phyloP scores from a whole-genome alignment of 37 sponge, comb jelly and placozoan species.

The Corticium candelabrum region DNA sequence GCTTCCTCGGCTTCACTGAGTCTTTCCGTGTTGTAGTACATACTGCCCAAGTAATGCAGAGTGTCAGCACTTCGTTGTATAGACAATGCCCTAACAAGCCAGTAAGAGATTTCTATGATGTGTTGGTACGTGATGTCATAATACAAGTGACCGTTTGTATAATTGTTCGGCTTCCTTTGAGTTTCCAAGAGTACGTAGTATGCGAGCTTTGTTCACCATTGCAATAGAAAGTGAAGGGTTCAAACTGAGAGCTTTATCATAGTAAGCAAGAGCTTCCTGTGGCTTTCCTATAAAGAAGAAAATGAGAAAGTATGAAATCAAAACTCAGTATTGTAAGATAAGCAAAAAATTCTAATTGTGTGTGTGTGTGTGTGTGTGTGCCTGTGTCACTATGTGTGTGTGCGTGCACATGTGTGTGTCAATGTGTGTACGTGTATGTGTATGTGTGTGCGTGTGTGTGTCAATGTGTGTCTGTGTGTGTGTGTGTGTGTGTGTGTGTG shows the following conservation, averaged over 20 bases:
- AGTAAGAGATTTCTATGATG: background rate
- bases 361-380: no score
- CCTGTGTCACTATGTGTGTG: no score
- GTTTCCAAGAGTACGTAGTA: constrained; percentile 19
- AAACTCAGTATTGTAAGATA: background rate
- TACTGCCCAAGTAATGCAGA: constrained; percentile 18
- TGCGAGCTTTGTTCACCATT: constrained; percentile 27
- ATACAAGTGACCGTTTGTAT: constrained; percentile 25
- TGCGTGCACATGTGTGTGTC: no score
- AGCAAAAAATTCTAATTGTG: background rate
- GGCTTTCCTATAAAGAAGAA: background rate
- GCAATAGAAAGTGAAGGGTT: constrained; percentile 28
- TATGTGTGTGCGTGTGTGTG: no score
- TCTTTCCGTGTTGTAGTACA: constrained; percentile 51
- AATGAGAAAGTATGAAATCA: background rate
- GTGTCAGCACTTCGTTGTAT: constrained; percentile 6
- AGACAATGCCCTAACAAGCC: constrained; percentile 30
- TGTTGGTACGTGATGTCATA: no score
- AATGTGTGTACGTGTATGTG: no score
- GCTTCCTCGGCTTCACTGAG: constrained; percentile 1
- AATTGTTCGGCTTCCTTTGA: constrained; percentile 33
- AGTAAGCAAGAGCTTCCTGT: constrained; percentile 24
- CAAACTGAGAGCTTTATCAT: constrained; percentile 14
- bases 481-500: no score
- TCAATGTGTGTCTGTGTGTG: no score